These are phyloP conservation scores for Pantherophis vulpinus DNA, from an alignment of 2,797 vertebrate genomes.

Conservation along the genomic window DNA sequence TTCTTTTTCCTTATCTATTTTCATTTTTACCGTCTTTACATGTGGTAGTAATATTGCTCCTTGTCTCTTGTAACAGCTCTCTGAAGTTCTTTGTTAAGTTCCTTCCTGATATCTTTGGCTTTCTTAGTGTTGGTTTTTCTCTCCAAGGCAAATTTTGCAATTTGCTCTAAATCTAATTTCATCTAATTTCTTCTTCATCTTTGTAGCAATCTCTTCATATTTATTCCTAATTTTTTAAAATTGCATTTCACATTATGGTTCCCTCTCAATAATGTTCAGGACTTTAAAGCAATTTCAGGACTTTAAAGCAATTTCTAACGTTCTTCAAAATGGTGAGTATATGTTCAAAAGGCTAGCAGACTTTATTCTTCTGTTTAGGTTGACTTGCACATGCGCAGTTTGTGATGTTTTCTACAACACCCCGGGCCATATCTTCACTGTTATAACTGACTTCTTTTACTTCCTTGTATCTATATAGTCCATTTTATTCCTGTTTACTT, in stretches of 20 bases:
- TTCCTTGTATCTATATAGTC: not conserved
- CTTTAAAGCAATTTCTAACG: not conserved
- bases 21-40: not conserved
- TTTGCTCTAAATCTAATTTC: not conserved
- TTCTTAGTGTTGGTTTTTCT: not conserved
- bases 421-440: not conserved
- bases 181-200: not conserved
- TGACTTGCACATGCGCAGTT: not conserved
- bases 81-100: not conserved
- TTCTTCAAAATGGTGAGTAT: not conserved
- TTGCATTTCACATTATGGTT: not conserved
- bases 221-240: not conserved
- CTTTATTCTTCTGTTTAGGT: not conserved
- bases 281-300: not conserved
- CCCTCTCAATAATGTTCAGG: not conserved
- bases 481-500: not conserved
- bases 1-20: not conserved
- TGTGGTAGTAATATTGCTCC: not conserved
- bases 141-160: not conserved
- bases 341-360: not conserved
- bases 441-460: not conserved
- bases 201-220: not conserved
- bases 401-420: not conserved
- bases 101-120: not conserved
- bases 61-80: not conserved